Conservation (phyloP, 2,888 invertebrate species). For the Pemphredon lugubris region DNA sequence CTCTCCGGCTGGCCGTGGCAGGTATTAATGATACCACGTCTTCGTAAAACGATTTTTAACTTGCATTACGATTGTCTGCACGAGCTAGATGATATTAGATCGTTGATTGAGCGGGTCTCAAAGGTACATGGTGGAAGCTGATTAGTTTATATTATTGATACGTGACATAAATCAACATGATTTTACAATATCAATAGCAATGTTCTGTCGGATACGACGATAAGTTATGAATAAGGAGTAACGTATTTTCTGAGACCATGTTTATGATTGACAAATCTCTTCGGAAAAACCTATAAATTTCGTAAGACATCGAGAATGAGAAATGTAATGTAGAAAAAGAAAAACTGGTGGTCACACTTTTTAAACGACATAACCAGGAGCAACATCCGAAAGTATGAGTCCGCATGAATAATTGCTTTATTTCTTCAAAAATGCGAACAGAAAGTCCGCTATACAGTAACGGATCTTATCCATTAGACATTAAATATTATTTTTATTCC, state of each 20-base stretch:
- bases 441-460: no score
- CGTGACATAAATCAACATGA: background rate
- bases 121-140: constrained; percentile 11
- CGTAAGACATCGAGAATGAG: background rate
- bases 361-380: background rate
- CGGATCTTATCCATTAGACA: no score
- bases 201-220: background rate
- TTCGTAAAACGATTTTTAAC: constrained; percentile 64
- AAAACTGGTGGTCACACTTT: background rate
- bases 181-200: background rate
- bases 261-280: background rate
- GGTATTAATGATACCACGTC: constrained; percentile 79
- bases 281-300: background rate
- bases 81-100: constrained; percentile 18
- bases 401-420: background rate
- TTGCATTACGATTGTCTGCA: constrained; percentile 31
- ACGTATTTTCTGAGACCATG: background rate
- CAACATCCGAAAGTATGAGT: background rate
- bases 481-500: constrained; percentile 5
- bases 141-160: constrained; percentile 9
- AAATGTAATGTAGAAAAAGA: background rate
- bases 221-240: background rate
- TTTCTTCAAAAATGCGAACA: background rate
- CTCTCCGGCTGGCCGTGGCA: constrained; percentile 82
- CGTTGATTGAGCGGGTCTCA: background rate